Evolutionary conservation across 2,113 vertebrate species (phyloP).

Genomic region (Eurypyga helias): DNA sequence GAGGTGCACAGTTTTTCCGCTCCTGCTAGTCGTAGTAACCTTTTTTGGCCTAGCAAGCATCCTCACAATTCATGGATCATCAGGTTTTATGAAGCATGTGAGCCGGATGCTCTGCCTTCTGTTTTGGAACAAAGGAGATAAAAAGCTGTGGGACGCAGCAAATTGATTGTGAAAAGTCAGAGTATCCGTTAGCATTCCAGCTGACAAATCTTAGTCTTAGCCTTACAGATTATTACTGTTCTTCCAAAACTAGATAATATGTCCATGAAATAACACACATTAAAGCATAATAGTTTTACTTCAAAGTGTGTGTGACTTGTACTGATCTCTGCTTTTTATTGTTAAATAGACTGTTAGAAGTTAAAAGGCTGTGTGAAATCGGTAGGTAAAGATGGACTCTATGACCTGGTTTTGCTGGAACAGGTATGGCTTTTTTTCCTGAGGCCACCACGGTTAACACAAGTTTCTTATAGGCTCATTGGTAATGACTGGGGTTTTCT

Average conservation of each 20-base stretch:
- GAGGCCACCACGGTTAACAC: not conserved
- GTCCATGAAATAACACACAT: not conserved
- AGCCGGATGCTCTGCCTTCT: not conserved
- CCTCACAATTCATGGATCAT: not conserved
- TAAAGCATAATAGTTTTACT: not conserved
- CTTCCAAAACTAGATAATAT: not conserved
- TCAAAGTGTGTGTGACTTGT: not conserved
- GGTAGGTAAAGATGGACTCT: not conserved
- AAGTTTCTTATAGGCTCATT: not conserved
- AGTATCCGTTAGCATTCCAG: not conserved
- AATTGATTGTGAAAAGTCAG: constrained; percentile 10
- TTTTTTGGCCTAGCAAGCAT: not conserved
- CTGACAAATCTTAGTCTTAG: not conserved
- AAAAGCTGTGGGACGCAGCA: not conserved
- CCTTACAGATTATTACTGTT: not conserved
- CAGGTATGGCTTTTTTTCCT: not conserved
- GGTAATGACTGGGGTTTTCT: not conserved
- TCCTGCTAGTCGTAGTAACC: not conserved
- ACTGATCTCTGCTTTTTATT: not conserved
- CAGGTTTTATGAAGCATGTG: not conserved
- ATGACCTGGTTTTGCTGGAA: not conserved
- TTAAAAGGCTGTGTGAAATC: not conserved
- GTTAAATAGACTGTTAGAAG: not conserved
- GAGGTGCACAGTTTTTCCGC: not conserved
- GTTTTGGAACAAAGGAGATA: not conserved